phyloP scores from a whole-genome alignment of 2,888 invertebrate genomes.

The Gari tellinella region DNA sequence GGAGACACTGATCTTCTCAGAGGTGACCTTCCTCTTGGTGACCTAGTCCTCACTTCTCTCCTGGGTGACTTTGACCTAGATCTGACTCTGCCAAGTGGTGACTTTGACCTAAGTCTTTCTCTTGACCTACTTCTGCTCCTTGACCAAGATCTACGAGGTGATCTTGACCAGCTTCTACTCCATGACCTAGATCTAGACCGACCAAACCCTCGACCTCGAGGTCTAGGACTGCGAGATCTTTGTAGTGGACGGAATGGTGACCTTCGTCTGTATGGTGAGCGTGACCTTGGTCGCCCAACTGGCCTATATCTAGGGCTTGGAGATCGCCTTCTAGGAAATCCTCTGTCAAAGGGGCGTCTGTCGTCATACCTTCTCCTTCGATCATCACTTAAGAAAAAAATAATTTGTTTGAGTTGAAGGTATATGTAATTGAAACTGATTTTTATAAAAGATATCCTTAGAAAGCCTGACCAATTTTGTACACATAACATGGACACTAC shows the following conservation, averaged over 20 bases:
- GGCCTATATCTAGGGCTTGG: conserved; percentile 45
- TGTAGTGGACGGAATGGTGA: conserved; percentile 54
- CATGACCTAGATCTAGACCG: conserved; percentile 66
- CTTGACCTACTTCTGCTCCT: conserved; percentile 45
- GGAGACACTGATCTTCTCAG: conserved; percentile 49
- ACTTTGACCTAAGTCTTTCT: conserved; percentile 46
- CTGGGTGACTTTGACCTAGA: conserved; percentile 63
- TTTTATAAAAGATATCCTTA: too few species aligned
- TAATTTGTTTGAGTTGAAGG: too few species aligned
- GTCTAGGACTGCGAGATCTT: conserved; percentile 78
- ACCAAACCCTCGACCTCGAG: conserved; percentile 69
- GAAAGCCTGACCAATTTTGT: too few species aligned
- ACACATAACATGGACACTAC: too few species aligned
- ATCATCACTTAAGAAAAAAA: conserved; percentile 54
- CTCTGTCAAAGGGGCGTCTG: conserved; percentile 58
- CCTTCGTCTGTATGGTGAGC: conserved; percentile 65
- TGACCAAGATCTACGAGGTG: conserved; percentile 37
- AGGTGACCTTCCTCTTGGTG: conserved; percentile 60
- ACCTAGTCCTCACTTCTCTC: conserved; percentile 54
- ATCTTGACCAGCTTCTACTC: conserved; percentile 59
- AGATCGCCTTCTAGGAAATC: conserved; percentile 54
- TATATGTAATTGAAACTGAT: neutral
- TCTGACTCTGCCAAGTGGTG: conserved; percentile 50
- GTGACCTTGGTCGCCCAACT: conserved; percentile 50
- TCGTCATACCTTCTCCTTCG: conserved; percentile 63